These are phyloP conservation scores for Potamilus streckersoni DNA, from an alignment of 1,140 invertebrate genomes.

Conservation along the genomic window DNA sequence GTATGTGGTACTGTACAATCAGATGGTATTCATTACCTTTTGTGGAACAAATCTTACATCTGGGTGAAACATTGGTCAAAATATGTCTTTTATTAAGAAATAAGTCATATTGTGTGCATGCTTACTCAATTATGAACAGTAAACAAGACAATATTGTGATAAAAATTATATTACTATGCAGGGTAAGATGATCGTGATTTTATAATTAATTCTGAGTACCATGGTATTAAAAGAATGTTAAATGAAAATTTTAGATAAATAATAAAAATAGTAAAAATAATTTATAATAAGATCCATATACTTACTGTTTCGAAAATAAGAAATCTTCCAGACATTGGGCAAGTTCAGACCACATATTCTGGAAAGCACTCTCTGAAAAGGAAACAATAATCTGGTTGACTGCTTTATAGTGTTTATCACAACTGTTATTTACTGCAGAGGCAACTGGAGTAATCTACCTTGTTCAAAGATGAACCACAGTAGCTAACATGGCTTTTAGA, in stretches of 20 bases:
- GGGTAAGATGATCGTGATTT: too few species aligned
- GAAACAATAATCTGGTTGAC: conserved; percentile 7
- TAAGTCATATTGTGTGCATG: too few species aligned
- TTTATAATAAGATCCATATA: not conserved
- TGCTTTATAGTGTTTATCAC: not conserved
- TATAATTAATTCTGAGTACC: not conserved
- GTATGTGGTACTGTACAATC: not conserved
- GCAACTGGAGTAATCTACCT: not conserved
- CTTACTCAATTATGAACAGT: too few species aligned
- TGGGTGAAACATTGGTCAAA: too few species aligned
- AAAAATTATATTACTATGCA: too few species aligned
- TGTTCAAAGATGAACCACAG: not conserved
- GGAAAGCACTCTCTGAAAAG: conserved; percentile 65
- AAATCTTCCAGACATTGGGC: conserved; percentile 90
- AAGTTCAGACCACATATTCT: conserved; percentile 82
- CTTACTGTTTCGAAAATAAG: conserved; percentile 79
- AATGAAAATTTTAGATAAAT: not conserved
- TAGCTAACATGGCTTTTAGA: not conserved
- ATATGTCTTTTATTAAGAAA: too few species aligned
- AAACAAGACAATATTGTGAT: too few species aligned
- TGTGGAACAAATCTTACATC: too few species aligned
- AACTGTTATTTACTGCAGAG: not conserved
- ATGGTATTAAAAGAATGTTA: not conserved
- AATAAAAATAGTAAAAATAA: not conserved
- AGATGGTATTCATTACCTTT: not conserved